These are phyloP conservation scores for Petaurus breviceps DNA, from an alignment of 2,113 vertebrate genomes.

Conservation along the genomic window DNA sequence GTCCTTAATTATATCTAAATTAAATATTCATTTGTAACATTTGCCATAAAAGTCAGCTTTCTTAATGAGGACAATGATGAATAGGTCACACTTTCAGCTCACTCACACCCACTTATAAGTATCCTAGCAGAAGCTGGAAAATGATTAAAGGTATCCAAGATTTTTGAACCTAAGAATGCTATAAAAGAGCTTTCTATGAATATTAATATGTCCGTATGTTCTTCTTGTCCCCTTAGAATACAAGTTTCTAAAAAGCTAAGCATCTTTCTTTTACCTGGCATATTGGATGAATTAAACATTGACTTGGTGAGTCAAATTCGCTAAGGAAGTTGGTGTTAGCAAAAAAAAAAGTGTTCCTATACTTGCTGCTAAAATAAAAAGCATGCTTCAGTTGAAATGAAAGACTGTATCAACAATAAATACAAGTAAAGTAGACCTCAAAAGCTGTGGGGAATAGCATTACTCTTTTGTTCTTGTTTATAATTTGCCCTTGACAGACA, in stretches of 20 bases:
- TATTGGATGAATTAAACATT: background rate
- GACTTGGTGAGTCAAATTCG: background rate
- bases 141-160: background rate
- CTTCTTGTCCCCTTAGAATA: background rate
- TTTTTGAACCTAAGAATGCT: conserved; percentile 7
- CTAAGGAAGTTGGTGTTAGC: background rate
- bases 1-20: conserved; percentile 70
- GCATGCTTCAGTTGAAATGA: background rate
- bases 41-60: conserved; percentile 72
- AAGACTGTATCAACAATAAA: background rate
- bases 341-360: background rate
- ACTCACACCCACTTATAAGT: conserved; percentile 14
- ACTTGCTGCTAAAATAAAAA: background rate
- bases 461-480: background rate
- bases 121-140: conserved; percentile 8
- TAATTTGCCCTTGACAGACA: background rate
- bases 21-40: conserved; percentile 78
- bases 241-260: background rate
- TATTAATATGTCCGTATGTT: background rate
- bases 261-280: background rate
- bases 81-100: conserved; percentile 54
- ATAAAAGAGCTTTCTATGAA: background rate
- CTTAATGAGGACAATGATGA: conserved; percentile 65
- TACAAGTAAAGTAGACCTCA: background rate
- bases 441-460: background rate